These are phyloP conservation scores for Sigmodon hispidus DNA, from an alignment of 2,113 vertebrate genomes.

Conservation along the genomic window DNA sequence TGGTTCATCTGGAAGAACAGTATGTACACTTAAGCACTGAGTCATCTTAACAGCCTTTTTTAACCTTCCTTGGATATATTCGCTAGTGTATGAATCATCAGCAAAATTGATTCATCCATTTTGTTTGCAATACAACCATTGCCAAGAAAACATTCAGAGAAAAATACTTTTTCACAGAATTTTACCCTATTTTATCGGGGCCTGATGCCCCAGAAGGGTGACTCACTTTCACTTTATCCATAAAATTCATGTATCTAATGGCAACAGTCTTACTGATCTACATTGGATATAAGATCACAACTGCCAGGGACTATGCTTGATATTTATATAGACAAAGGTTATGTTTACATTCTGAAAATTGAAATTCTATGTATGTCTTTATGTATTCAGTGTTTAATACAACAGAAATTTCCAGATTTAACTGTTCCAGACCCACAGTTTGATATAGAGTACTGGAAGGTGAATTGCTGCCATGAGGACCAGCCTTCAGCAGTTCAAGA, in stretches of 20 bases:
- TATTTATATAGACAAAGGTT: no score
- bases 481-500: no score
- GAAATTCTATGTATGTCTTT: no score
- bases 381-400: no score
- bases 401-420: no score
- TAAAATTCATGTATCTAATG: neutral
- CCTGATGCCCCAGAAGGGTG: neutral
- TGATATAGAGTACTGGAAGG: no score
- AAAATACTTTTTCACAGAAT: conserved; percentile 14
- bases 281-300: no score
- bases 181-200: conserved; percentile 12
- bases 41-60: neutral
- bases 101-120: neutral
- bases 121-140: neutral
- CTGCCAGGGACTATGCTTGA: no score
- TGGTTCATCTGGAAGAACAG: neutral
- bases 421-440: no score
- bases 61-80: neutral
- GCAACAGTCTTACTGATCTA: no score
- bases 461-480: no score
- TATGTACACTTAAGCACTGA: neutral
- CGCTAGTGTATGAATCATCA: neutral
- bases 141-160: neutral
- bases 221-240: neutral
- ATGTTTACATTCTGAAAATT: no score